Base-by-base conservation (phyloP, 1,140 invertebrate genomes). In the Drosophila grimshawi region DNA sequence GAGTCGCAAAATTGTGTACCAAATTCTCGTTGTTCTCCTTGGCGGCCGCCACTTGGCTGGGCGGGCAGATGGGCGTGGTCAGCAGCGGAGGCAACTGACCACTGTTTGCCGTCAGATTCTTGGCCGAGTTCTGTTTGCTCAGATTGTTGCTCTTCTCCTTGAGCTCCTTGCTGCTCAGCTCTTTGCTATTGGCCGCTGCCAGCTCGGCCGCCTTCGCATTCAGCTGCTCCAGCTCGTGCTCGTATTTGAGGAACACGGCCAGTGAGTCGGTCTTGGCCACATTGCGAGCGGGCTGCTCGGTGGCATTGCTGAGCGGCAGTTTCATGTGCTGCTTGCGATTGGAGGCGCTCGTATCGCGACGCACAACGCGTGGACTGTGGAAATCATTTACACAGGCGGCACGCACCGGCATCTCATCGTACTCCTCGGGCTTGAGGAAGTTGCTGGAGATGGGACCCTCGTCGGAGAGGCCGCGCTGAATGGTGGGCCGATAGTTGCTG, bases 121-220 rank as follows among this genome's bases (percentile, higher is more conserved):
- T 92, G n/a, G 83, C 86, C 7, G 88, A 88, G 57, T 92, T 92
- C 57, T 92, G 91, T 51, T 93, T 93, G 53, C 86, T 93, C 3
- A 92, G 53, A 19, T 65, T 92, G 56, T 93, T 93, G 62, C 86
- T 93, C 56, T 92, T 92, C 5, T 92, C 92, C 64, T 93, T 93
- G 0, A 90, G 70, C 30, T 92, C 92, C 56, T 92, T 92, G 59
- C 78, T 90, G 49, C 64, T 92, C 7, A 92, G 33, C 46, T 88
- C 79, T 19, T 70, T 77, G 32, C 29, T 76, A 2, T 43, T 60
- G n/a, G 49, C 67, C 2, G 76, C 67, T 3, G 76, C 73, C 39
- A 55, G 32, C 11, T 85, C 74, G 3, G 70, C 75, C 0, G 78
- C 64, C 68, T 81, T 90, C 11, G 86, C 75, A 61, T 88, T 85